Percentiles rank a stretch among this genome's conserved stretches.
Conservation (phyloP, 1,140 invertebrate genomes). For the Pachyrhynchus sulphureomaculatus region DNA sequence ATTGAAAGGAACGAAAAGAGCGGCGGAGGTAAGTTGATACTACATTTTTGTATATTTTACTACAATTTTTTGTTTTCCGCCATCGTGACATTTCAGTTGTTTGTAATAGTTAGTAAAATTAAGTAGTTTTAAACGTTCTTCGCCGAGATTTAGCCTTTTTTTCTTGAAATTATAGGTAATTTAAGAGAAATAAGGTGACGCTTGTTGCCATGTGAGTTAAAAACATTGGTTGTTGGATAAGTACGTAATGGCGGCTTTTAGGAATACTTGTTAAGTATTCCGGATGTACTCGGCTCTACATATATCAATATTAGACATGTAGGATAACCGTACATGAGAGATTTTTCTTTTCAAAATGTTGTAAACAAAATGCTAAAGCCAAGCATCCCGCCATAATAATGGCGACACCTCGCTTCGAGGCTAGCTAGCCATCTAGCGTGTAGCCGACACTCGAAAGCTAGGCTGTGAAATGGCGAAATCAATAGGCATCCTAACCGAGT, state of each 20-base stretch:
- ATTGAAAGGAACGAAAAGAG: constrained; percentile 82
- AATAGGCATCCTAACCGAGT: constrained; percentile 40
- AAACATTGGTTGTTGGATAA: constrained; percentile 24
- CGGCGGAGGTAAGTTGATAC: constrained; percentile 74
- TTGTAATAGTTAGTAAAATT: neutral
- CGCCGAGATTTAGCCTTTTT: neutral
- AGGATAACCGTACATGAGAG: neutral
- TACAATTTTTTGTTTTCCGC: constrained; percentile 25
- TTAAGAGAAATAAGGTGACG: constrained; percentile 19
- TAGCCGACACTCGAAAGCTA: constrained; percentile 28
- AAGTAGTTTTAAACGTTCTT: neutral
- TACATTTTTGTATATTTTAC: constrained; percentile 27
- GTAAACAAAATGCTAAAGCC: constrained; percentile 27
- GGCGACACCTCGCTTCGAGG: constrained; percentile 36
- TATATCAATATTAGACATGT: too few species aligned
- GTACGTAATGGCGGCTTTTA: constrained; percentile 21
- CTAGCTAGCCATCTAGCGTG: constrained; percentile 41
- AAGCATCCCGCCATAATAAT: constrained; percentile 49
- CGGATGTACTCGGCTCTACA: too few species aligned
- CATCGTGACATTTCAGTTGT: constrained; percentile 17
- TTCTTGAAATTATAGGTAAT: neutral
- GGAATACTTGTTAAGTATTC: neutral
- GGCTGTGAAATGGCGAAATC: constrained; percentile 51
- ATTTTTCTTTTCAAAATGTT: constrained; percentile 2
- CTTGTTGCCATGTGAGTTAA: constrained; percentile 43